Conservation (phyloP, 2,888 invertebrate genomes). For the Pterobdella sp. region DNA sequence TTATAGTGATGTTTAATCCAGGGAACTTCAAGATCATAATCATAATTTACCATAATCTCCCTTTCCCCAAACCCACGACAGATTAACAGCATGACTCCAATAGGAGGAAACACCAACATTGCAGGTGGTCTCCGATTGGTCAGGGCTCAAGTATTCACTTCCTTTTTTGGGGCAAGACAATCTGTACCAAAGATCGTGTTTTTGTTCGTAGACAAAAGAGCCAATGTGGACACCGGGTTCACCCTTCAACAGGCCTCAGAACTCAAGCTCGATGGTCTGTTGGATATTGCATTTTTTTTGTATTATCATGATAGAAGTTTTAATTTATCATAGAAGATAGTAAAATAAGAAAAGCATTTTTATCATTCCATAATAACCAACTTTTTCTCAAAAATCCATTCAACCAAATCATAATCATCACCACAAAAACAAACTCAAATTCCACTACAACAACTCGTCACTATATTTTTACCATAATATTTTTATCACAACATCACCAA, state of each 20-base stretch:
- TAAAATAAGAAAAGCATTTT: no score
- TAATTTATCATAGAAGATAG: no score
- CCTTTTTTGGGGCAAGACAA: neutral
- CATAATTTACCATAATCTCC: neutral
- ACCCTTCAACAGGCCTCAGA: neutral
- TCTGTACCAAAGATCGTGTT: constrained; percentile 7
- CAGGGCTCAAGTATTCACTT: neutral
- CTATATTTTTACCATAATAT: neutral
- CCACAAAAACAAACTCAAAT: no score
- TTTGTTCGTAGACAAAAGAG: neutral
- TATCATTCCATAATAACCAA: no score
- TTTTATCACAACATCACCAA: neutral
- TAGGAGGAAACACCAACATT: neutral
- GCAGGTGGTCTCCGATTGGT: neutral
- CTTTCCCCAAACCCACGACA: neutral
- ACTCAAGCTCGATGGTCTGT: constrained; percentile 9
- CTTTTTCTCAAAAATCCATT: no score
- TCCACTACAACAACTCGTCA: no score
- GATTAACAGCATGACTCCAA: constrained; percentile 1
- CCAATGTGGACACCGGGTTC: neutral
- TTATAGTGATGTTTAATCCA: neutral
- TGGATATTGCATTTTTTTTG: no score
- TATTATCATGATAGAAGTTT: no score
- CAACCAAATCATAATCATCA: no score
- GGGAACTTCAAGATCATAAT: neutral